Evolutionary conservation across 2,113 vertebrate species (phyloP).

Genomic region (Dinomys branickii): DNA sequence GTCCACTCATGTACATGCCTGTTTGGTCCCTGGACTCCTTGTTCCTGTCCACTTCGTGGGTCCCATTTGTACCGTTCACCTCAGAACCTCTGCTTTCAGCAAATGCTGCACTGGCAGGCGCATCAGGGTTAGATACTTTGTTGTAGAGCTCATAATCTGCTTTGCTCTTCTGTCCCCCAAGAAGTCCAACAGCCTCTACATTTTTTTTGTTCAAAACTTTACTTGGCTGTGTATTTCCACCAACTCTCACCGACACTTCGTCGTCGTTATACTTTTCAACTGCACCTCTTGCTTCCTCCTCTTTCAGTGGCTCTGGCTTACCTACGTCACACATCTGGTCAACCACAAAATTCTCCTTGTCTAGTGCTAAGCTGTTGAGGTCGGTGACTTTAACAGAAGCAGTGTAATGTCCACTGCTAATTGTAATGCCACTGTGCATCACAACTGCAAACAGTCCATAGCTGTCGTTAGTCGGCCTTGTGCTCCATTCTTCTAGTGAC

Average conservation of each 20-base stretch:
- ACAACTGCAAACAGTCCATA: slow-evolving; percentile 97
- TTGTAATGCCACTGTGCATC: slow-evolving; percentile 98
- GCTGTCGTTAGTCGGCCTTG: slow-evolving; percentile 89
- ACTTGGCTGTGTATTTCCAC: slow-evolving; percentile 77
- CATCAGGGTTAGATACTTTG: slow-evolving; percentile 89
- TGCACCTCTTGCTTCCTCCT: slow-evolving; percentile 83
- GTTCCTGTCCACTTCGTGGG: slow-evolving; percentile 50
- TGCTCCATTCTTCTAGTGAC: slow-evolving; percentile 97
- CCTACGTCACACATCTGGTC: slow-evolving; percentile 80
- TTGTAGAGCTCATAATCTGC: slow-evolving; percentile 89
- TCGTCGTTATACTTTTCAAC: slow-evolving; percentile 89
- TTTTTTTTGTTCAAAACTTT: slow-evolving; percentile 92
- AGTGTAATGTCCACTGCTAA: slow-evolving; percentile 98
- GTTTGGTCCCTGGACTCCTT: slow-evolving; percentile 38
- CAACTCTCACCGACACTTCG: slow-evolving; percentile 90
- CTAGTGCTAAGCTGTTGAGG: slow-evolving; percentile 86
- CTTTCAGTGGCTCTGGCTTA: slow-evolving; percentile 84
- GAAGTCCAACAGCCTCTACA: slow-evolving; percentile 92
- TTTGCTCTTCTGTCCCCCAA: slow-evolving; percentile 95
- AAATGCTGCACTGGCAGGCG: slow-evolving; percentile 69
- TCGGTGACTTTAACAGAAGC: slow-evolving; percentile 93
- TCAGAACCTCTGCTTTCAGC: slow-evolving; percentile 83
- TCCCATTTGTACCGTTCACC: slow-evolving; percentile 66
- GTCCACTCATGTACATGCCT: slow-evolving; percentile 20
- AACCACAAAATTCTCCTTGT: slow-evolving; percentile 83